Percentiles rank a stretch among this genome's conserved stretches.
phyloP scores from a whole-genome alignment of 1,140 invertebrate species.

The Coboldia fuscipes region DNA sequence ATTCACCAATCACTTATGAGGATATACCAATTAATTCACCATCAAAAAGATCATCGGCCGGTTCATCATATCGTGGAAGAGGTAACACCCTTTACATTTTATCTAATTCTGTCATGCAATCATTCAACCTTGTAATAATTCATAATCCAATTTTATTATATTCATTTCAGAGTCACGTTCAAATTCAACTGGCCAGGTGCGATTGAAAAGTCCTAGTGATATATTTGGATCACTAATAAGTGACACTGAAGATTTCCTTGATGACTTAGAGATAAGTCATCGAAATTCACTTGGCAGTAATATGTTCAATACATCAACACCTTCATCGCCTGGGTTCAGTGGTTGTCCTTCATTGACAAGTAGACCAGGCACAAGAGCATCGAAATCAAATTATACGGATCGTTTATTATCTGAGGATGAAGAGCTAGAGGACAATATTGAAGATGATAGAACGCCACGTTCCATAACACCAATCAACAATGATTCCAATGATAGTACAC shows the following conservation, averaged over 20 bases:
- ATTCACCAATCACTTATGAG: conserved; percentile 22
- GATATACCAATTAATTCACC: conserved; percentile 55
- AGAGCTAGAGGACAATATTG: conserved; percentile 14
- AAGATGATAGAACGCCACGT: conserved; percentile 15
- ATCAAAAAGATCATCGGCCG: conserved; percentile 27
- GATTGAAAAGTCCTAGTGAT: conserved; percentile 23
- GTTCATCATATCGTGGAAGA: no score
- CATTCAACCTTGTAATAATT: neutral
- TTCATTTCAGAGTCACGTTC: conserved; percentile 26
- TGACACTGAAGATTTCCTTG: conserved; percentile 31
- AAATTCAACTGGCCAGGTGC: conserved; percentile 32
- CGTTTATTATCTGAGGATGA: conserved; percentile 19
- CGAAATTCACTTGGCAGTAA: conserved; percentile 10
- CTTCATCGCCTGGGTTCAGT: conserved; percentile 11
- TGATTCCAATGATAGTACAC: conserved; percentile 6
- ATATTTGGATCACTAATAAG: conserved; percentile 27
- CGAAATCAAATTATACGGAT: conserved; percentile 14
- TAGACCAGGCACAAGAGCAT: conserved; percentile 16
- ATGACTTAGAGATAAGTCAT: conserved; percentile 22
- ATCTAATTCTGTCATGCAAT: no score
- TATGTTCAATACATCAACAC: conserved; percentile 4
- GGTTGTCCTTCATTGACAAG: conserved; percentile 16
- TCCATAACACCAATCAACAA: conserved; percentile 13
- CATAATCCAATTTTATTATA: conserved; percentile 2
- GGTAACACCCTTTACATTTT: no score